A percentile compares a stretch with the other conserved stretches of the same genome.
Evolutionary conservation across 2,888 invertebrate genomes (phyloP).

Genomic region (Leucoptera coffeella): DNA sequence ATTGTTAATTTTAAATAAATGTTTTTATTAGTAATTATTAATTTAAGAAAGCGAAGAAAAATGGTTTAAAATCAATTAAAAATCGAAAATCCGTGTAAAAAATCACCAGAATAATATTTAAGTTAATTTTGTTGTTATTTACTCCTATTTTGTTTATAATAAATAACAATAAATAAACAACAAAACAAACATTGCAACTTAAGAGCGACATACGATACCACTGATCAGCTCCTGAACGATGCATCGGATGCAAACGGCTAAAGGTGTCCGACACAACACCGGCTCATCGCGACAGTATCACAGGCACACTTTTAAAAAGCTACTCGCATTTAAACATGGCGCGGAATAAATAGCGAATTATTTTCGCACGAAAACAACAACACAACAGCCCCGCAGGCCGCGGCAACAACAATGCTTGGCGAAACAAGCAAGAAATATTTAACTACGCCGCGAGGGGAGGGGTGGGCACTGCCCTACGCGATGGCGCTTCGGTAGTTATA

Average conservation of each 20-base stretch:
- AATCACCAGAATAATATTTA: background rate
- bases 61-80: too few relatives aligned
- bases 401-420: conserved; percentile 53
- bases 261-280: too few relatives aligned
- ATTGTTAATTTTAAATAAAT: too few relatives aligned
- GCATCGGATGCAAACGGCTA: too few relatives aligned
- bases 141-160: conserved; percentile 12
- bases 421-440: conserved; percentile 57
- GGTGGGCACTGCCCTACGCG: conserved; percentile 46
- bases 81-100: too few relatives aligned
- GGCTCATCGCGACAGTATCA: too few relatives aligned
- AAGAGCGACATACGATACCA: conserved; percentile 37
- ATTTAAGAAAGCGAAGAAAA: too few relatives aligned
- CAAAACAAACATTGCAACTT: conserved; percentile 23
- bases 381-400: conserved; percentile 46
- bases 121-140: conserved; percentile 4
- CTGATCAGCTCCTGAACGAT: conserved; percentile 32
- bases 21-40: too few relatives aligned
- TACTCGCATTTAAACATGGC: background rate
- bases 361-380: conserved; percentile 46
- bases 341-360: conserved; percentile 3
- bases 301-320: background rate
- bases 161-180: conserved; percentile 15
- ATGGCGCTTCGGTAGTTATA: conserved; percentile 54
- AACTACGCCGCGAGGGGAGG: conserved; percentile 48